These are phyloP conservation scores for Rhynchotus rufescens DNA, from an alignment of 2,797 vertebrate species.

Conservation along the genomic window DNA sequence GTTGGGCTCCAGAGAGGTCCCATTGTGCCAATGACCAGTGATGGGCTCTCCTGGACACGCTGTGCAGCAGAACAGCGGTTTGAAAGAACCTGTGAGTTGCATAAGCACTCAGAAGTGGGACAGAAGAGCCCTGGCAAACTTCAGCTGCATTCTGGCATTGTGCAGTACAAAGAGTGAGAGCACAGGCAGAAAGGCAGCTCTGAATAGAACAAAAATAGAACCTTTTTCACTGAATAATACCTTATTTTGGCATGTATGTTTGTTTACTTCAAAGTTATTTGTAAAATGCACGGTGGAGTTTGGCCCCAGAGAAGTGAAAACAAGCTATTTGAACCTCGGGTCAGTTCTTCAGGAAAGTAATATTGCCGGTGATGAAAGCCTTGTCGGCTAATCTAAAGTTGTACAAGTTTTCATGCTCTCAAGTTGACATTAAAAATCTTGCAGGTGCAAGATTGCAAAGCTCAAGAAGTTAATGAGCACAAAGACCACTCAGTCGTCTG, in stretches of 20 bases:
- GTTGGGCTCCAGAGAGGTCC: neutral
- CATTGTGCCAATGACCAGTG: neutral
- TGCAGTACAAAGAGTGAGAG: constrained; percentile 44
- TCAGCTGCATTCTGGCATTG: constrained; percentile 46
- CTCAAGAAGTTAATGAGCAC: constrained; percentile 71
- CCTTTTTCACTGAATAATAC: constrained; percentile 56
- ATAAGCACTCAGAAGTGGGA: constrained; percentile 38
- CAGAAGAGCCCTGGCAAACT: constrained; percentile 58
- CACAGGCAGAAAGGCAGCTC: constrained; percentile 42
- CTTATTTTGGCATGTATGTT: constrained; percentile 66
- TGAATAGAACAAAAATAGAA: constrained; percentile 72
- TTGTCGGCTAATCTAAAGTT: constrained; percentile 69
- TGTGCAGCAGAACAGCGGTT: neutral
- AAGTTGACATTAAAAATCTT: constrained; percentile 62
- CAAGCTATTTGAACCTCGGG: constrained; percentile 60
- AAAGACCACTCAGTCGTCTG: constrained; percentile 63
- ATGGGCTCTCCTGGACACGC: neutral
- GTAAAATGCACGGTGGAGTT: constrained; percentile 54
- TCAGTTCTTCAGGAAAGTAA: constrained; percentile 66
- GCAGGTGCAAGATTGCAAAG: constrained; percentile 78
- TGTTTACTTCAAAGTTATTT: constrained; percentile 73
- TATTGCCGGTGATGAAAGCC: constrained; percentile 74
- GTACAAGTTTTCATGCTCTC: constrained; percentile 63
- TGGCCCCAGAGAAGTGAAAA: constrained; percentile 36
- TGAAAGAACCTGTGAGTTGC: constrained; percentile 18